phyloP scores from a whole-genome alignment of 2,797 vertebrate genomes.

The Acestrorhynchus altus region DNA sequence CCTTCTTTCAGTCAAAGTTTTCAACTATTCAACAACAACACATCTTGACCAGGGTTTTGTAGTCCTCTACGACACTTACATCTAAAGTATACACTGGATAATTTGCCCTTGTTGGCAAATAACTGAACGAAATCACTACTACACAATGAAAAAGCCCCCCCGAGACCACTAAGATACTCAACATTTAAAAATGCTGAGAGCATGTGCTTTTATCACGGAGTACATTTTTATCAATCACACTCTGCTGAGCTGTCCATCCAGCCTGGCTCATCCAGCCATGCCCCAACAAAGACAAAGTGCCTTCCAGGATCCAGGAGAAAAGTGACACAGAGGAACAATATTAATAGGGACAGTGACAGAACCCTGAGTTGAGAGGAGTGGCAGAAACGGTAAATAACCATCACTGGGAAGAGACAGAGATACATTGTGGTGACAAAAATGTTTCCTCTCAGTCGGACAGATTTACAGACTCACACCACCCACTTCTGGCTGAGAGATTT shows the following conservation, averaged over 20 bases:
- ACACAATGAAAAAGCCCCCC: neutral
- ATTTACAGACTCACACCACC: conserved; percentile 52
- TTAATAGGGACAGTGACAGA: conserved; percentile 42
- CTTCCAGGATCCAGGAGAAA: neutral
- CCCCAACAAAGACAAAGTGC: conserved; percentile 23
- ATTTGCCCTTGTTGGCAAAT: neutral
- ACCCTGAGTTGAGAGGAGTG: conserved; percentile 15
- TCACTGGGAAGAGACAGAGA: conserved; percentile 44
- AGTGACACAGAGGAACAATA: conserved; percentile 27
- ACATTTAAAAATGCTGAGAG: neutral
- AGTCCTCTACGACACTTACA: no score
- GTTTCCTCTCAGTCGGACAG: conserved; percentile 45
- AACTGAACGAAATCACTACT: neutral
- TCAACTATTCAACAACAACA: no score
- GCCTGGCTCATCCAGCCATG: conserved; percentile 16
- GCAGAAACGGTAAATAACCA: conserved; percentile 47
- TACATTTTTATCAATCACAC: conserved; percentile 4
- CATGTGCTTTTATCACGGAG: neutral
- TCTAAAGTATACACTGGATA: neutral
- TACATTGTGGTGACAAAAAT: conserved; percentile 56
- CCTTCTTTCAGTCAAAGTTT: no score
- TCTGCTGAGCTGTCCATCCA: conserved; percentile 17
- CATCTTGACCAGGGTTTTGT: no score
- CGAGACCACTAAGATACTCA: no score
- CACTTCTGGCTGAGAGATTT: conserved; percentile 54